Evolutionary conservation across 2,888 invertebrate genomes (phyloP).

Genomic region (Linnaemya vulpina): DNA sequence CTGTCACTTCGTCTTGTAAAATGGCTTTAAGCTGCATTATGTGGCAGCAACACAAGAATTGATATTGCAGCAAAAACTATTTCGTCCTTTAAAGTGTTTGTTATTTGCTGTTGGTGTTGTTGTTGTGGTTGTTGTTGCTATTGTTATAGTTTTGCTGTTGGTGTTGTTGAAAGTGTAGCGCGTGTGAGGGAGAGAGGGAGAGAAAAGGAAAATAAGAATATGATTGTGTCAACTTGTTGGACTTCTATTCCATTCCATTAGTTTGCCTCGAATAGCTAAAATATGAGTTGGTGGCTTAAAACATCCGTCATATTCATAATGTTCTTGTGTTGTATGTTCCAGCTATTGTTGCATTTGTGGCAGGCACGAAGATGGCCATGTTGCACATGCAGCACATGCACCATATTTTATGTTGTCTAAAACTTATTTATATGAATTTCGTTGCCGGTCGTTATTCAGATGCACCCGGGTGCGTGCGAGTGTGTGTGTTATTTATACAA

Average conservation of each 20-base stretch:
- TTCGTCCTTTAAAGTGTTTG: conserved; percentile 17
- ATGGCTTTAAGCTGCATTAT: conserved; percentile 69
- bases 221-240: conserved; percentile 56
- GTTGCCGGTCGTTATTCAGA: conserved; percentile 22
- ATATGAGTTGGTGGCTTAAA: conserved; percentile 69
- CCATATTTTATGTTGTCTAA: conserved; percentile 55
- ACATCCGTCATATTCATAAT: conserved; percentile 68
- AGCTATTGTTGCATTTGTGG: conserved; percentile 36
- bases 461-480: background rate
- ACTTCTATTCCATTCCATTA: background rate
- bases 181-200: conserved; percentile 13
- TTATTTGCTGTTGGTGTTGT: background rate
- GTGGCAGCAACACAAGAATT: conserved; percentile 18
- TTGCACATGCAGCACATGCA: conserved; percentile 44
- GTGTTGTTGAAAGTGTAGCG: conserved; percentile 44
- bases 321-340: conserved; percentile 32
- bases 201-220: conserved; percentile 29
- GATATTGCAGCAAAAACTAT: conserved; percentile 12
- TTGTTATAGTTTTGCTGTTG: conserved; percentile 20
- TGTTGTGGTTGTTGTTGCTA: background rate
- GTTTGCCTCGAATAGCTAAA: conserved; percentile 42
- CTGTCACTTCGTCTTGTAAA: conserved; percentile 74
- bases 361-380: conserved; percentile 20
- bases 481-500: conserved; percentile 18
- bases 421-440: conserved; percentile 65